Conservation (phyloP, 2,797 vertebrate genomes). For the Triplophysa yarkandensis region DNA sequence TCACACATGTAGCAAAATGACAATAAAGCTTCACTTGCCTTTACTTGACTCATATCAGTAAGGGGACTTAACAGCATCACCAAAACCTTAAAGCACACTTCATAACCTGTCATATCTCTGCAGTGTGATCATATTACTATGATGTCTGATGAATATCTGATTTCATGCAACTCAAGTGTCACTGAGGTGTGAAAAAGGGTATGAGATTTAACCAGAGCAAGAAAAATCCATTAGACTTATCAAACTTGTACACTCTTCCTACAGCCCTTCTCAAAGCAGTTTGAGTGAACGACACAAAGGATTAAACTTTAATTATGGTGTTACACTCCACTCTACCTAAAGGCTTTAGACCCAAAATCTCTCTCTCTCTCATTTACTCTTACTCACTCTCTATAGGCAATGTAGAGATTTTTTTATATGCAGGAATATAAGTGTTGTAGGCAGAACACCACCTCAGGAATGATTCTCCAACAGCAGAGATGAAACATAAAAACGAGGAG, state of each 20-base stretch:
- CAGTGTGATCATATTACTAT: not conserved
- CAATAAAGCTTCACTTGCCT: too few species aligned
- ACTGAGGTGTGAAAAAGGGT: constrained; percentile 20
- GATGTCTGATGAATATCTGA: constrained; percentile 13
- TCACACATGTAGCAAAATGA: too few species aligned
- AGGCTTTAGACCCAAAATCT: constrained; percentile 29
- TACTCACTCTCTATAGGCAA: not conserved
- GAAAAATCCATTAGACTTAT: constrained; percentile 52
- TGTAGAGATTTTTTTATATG: constrained; percentile 26
- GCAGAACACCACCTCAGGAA: constrained; percentile 11
- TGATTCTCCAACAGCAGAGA: constrained; percentile 18
- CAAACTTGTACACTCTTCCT: constrained; percentile 23
- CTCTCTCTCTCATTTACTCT: constrained; percentile 14
- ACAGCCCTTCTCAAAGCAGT: constrained; percentile 21
- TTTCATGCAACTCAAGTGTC: constrained; percentile 17
- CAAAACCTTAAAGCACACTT: not conserved
- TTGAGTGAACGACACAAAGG: constrained; percentile 41
- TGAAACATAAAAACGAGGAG: constrained; percentile 17
- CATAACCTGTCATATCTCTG: not conserved
- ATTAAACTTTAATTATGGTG: constrained; percentile 72
- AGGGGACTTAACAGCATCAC: not conserved
- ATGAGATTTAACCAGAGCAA: constrained; percentile 36
- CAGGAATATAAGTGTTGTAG: constrained; percentile 8
- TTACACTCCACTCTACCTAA: constrained; percentile 54
- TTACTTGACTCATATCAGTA: too few species aligned